Conservation (phyloP, 2,797 vertebrate species). For the Spinus pinus region DNA sequence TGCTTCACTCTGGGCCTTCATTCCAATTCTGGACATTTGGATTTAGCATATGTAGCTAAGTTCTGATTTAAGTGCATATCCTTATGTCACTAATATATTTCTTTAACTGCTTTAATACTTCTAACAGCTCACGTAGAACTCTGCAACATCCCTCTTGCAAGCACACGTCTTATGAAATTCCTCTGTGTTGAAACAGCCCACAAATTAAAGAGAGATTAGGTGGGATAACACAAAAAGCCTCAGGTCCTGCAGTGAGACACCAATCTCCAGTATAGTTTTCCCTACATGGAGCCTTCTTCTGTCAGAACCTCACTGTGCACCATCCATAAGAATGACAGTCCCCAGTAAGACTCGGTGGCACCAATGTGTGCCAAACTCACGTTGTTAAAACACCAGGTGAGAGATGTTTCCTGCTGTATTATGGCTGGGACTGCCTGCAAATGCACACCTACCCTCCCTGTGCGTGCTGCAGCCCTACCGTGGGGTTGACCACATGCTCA, state of each 20-base stretch:
- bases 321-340: accelerated
- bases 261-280: not conserved
- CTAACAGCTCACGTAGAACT: not conserved
- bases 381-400: not conserved
- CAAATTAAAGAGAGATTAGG: not conserved
- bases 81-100: not conserved
- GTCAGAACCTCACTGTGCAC: not conserved
- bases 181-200: not conserved
- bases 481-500: accelerated
- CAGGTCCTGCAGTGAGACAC: not conserved
- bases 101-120: not conserved
- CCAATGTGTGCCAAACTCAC: not conserved
- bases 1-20: not conserved
- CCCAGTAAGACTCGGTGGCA: not conserved
- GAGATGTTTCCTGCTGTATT: not conserved
- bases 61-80: not conserved
- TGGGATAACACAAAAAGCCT: not conserved
- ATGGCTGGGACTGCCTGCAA: not conserved
- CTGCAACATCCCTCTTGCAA: not conserved
- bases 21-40: not conserved
- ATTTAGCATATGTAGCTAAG: not conserved
- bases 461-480: not conserved
- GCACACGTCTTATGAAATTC: not conserved
- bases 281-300: not conserved
- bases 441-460: accelerated